Percentiles rank a stretch among this genome's conserved stretches.
These are phyloP conservation scores for Spongilla lacustris DNA, from an alignment of 37 sponge, comb jelly and placozoan species.

Conservation along the genomic window DNA sequence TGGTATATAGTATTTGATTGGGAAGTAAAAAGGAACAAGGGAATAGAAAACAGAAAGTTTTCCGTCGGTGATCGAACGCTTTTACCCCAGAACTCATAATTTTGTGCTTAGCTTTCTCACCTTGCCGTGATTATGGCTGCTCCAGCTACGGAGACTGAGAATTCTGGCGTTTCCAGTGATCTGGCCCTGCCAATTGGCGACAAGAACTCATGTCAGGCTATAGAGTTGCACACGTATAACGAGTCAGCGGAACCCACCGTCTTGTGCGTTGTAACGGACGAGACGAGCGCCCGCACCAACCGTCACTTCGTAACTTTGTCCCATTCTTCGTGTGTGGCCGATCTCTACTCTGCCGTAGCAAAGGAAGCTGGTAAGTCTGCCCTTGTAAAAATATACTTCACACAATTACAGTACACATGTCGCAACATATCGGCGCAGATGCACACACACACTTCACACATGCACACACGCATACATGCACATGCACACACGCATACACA, in stretches of 20 bases:
- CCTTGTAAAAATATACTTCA: not conserved
- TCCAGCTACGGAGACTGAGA: not conserved
- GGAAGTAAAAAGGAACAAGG: not conserved
- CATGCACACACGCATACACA: not conserved
- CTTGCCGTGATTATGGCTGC: not conserved
- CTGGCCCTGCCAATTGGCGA: not conserved
- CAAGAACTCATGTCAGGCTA: not conserved
- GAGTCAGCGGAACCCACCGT: conserved; percentile 21
- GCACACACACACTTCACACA: not conserved
- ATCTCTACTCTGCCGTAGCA: conserved; percentile 50
- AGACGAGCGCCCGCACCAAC: conserved; percentile 29
- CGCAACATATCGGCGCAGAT: not conserved
- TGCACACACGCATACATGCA: not conserved
- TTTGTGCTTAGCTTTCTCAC: not conserved
- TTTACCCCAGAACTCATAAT: no score
- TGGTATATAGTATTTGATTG: not conserved
- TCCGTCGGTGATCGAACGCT: no score
- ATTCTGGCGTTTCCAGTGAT: not conserved
- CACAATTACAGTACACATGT: no score
- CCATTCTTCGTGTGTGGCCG: conserved; percentile 35
- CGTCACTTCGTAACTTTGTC: conserved; percentile 24
- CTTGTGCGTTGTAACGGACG: conserved; percentile 34
- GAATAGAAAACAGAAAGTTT: no score
- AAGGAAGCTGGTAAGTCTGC: conserved; percentile 41
- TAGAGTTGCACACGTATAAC: not conserved